Evolutionary conservation across 2,113 vertebrate species (phyloP), one percentile per base, ranked within the genome.

Genomic region (Bujurquina vittata): DNA sequence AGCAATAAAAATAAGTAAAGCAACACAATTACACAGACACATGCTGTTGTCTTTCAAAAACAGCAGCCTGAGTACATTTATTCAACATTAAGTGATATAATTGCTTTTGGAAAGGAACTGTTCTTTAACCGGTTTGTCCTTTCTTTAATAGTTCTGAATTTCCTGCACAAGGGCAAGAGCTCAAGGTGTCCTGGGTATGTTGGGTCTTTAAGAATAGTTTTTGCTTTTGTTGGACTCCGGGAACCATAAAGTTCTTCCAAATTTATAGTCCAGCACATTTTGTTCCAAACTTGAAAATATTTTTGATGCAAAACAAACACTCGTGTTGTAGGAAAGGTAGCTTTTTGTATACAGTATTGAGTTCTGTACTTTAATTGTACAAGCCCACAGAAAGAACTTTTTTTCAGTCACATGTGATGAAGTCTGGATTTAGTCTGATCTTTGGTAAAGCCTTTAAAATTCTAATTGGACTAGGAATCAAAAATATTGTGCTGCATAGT

Each of bases 371-470:
- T 72, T 52, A 14, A 49, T 31, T 72, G 65, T 26, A 7, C 43
- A 31, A 20, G 17, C 17, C 0, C 29, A 69, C 43, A 26, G 49
- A 31, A 29, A 20, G 0, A 69, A 52, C 40, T 4, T 52, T 26
- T 26, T 26, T 26, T 2, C 26, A 12, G 23, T 69, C 23, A 49
- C 67, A 3, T 14, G 11, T 54, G 17, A 10, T 33, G 46, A 31
- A 69, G 10, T 52, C 31, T 52, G 65, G 29, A 31, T 72, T 37
- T 29, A 37, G 9, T 40, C 15, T 14, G 11, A 26, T n/a, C 40
- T 40, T 46, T 15, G 18, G 52, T 31, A 60, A 33, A 31, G 35
- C 1, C 12, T 15, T 18, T 11, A 60, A 0, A 52, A 37, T 10
- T 49, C 12, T 7, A 8, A 9, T 43, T 23, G 26, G 10, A n/a